Evolutionary conservation across 2,113 vertebrate genomes (phyloP).

Genomic region (Bagarius yarrelli): DNA sequence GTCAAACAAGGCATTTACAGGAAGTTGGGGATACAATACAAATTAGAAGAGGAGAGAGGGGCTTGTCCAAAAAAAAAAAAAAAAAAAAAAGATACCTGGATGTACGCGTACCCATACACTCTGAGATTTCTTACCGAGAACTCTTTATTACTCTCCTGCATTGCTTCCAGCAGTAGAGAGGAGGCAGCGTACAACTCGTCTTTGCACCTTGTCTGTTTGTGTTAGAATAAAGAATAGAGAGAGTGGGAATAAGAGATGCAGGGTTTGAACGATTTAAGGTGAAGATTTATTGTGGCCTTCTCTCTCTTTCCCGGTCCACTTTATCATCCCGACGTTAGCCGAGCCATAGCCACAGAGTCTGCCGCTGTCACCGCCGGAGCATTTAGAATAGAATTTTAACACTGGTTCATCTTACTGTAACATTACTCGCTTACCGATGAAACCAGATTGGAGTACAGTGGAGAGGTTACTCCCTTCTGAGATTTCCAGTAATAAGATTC

Average conservation of each 20-base stretch:
- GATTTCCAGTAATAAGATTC: slow-evolving; percentile 22
- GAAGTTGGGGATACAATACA: slow-evolving; percentile 52
- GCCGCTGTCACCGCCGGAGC: slow-evolving; percentile 24
- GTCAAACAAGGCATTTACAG: slow-evolving; percentile 59
- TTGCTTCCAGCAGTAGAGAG: slow-evolving; percentile 27
- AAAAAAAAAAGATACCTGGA: neutral
- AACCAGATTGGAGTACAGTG: slow-evolving; percentile 25
- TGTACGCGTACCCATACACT: no score
- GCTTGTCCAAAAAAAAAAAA: slow-evolving; percentile 1
- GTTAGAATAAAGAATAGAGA: slow-evolving; percentile 34
- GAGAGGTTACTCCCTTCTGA: slow-evolving; percentile 10
- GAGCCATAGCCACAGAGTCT: slow-evolving; percentile 28
- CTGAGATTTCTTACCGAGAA: no score
- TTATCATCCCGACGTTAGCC: slow-evolving; percentile 38
- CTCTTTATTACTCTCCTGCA: slow-evolving; percentile 26
- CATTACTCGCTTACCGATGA: slow-evolving; percentile 28
- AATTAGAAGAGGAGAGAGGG: slow-evolving; percentile 52
- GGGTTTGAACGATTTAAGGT: slow-evolving; percentile 41
- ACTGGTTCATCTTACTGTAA: slow-evolving; percentile 35
- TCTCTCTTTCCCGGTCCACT: slow-evolving; percentile 39
- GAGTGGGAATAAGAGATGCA: slow-evolving; percentile 30
- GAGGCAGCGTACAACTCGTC: neutral
- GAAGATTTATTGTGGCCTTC: slow-evolving; percentile 52
- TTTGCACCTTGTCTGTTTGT: slow-evolving; percentile 45
- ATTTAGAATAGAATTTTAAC: slow-evolving; percentile 50